Evolutionary conservation across 2,113 vertebrate species (phyloP).

Genomic region (Gnathonemus longibarbis): DNA sequence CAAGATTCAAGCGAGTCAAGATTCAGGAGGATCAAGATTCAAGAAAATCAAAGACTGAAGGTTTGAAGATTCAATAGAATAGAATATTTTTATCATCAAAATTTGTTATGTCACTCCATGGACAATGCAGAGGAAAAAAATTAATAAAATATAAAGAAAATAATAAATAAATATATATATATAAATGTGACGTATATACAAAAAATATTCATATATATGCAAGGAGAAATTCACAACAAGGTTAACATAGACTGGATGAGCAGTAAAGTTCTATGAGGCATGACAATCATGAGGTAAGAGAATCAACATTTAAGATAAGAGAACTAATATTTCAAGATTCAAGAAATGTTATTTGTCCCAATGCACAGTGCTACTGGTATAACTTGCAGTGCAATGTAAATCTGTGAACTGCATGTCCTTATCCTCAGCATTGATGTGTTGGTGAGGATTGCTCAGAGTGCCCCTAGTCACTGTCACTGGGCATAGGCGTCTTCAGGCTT

Average conservation of each 20-base stretch:
- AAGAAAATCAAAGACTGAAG: neutral
- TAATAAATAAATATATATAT: too few species aligned
- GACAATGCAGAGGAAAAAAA: neutral
- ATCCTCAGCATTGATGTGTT: neutral
- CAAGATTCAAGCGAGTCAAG: neutral
- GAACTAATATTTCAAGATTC: neutral
- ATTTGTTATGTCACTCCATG: neutral
- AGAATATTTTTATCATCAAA: neutral
- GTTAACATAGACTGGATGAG: neutral
- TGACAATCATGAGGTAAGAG: neutral
- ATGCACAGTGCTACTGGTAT: neutral
- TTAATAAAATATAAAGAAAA: too few species aligned
- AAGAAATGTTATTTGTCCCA: neutral
- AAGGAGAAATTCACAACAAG: neutral
- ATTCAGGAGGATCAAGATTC: neutral
- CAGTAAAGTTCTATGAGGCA: neutral
- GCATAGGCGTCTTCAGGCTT: neutral
- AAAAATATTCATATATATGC: neutral
- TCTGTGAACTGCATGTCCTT: neutral
- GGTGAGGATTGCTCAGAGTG: neutral
- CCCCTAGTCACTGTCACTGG: neutral
- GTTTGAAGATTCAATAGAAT: neutral
- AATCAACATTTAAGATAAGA: neutral
- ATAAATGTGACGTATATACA: too few species aligned
- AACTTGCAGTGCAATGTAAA: neutral